A percentile compares a stretch with the other conserved stretches of the same genome.
phyloP scores from a whole-genome alignment of 2,113 vertebrate genomes.

The Tenrec ecaudatus region DNA sequence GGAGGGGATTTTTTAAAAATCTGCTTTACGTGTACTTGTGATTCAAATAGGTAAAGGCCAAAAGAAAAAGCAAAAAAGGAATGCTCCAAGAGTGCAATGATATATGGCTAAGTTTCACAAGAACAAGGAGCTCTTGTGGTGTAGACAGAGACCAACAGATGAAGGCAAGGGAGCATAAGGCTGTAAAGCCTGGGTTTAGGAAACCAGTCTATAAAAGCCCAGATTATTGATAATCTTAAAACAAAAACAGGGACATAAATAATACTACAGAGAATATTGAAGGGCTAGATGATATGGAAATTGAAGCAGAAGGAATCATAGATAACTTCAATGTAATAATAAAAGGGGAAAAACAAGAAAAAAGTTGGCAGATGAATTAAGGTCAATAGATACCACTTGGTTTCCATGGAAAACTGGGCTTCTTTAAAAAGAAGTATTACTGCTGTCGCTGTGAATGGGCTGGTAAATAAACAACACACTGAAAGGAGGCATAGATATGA shows the following conservation, averaged over 20 bases:
- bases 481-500: not conserved
- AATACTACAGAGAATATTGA: not conserved
- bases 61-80: not conserved
- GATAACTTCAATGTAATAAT: not conserved
- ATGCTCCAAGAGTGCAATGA: not conserved
- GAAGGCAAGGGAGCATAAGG: not conserved
- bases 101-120: not conserved
- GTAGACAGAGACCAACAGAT: not conserved
- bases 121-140: not conserved
- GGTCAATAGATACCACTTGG: not conserved
- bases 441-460: not conserved
- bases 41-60: slow-evolving; percentile 62
- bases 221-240: not conserved
- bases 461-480: not conserved
- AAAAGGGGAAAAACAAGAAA: not conserved
- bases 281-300: not conserved
- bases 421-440: not conserved
- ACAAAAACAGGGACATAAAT: not conserved
- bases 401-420: not conserved
- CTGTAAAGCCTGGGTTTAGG: not conserved
- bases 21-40: slow-evolving; percentile 67
- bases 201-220: not conserved
- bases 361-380: not conserved
- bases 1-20: not conserved
- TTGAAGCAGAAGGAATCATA: not conserved